These are phyloP conservation scores for Trichopria drosophilae DNA, from an alignment of 2,888 invertebrate species.

Conservation along the genomic window DNA sequence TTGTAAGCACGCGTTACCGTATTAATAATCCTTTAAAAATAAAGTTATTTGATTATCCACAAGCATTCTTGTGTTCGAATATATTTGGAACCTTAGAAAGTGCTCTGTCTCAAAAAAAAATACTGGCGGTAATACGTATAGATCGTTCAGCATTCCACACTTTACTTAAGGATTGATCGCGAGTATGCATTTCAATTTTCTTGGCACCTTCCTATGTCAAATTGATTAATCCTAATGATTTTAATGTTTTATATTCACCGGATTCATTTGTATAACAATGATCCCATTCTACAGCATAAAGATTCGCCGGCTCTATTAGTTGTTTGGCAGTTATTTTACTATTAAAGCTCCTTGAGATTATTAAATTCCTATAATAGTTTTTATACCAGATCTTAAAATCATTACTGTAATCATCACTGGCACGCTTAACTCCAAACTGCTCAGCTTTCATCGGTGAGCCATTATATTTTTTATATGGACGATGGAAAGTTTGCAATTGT, in stretches of 20 bases:
- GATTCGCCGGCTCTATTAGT: conserved; percentile 8
- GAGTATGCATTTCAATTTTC: conserved; percentile 2
- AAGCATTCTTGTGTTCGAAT: too few relatives aligned
- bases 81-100: too few relatives aligned
- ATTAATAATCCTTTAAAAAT: too few relatives aligned
- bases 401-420: not conserved
- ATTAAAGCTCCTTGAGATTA: not conserved
- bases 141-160: not conserved
- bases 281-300: not conserved
- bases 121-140: conserved; percentile 10
- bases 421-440: not conserved
- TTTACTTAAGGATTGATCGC: not conserved
- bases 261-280: not conserved
- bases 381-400: conserved; percentile 1
- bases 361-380: not conserved
- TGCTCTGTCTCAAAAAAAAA: too few relatives aligned
- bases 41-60: too few relatives aligned
- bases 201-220: not conserved
- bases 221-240: not conserved
- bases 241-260: not conserved
- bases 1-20: too few relatives aligned
- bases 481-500: conserved; percentile 16
- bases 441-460: conserved; percentile 12
- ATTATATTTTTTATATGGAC: conserved; percentile 3
- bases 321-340: conserved; percentile 10